Conservation (phyloP, 1,140 invertebrate species). For the Trichogramma pretiosum region DNA sequence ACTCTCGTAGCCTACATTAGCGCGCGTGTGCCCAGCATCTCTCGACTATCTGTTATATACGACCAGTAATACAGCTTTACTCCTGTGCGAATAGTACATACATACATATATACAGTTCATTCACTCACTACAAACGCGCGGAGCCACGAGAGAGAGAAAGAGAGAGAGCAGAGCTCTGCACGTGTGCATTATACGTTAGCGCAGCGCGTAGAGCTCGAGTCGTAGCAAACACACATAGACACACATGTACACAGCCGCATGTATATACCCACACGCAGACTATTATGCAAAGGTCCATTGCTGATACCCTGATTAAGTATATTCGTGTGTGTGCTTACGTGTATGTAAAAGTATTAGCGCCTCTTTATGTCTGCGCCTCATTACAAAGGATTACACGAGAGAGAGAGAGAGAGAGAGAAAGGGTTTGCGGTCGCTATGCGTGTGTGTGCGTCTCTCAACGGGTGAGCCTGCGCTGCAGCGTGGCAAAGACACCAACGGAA, state of each 20-base stretch:
- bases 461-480: too few relatives aligned
- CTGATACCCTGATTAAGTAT: too few relatives aligned
- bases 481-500: too few relatives aligned
- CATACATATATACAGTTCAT: too few relatives aligned
- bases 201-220: too few relatives aligned
- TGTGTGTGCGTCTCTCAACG: too few relatives aligned
- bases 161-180: not conserved
- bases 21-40: slow-evolving; percentile 1
- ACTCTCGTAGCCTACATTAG: slow-evolving; percentile 43
- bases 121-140: not conserved
- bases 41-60: slow-evolving; percentile 4
- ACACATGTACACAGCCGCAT: too few relatives aligned
- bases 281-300: slow-evolving; percentile 4
- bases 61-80: not conserved
- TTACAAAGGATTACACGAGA: not conserved
- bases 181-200: not conserved
- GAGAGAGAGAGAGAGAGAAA: not conserved
- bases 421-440: too few relatives aligned
- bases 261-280: too few relatives aligned
- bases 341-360: not conserved
- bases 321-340: too few relatives aligned
- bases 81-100: too few relatives aligned
- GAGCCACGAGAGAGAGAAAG: not conserved
- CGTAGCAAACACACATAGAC: too few relatives aligned
- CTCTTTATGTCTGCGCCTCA: not conserved